Base-by-base conservation (phyloP, 2,888 invertebrate genomes). In the Troilus luridus region DNA sequence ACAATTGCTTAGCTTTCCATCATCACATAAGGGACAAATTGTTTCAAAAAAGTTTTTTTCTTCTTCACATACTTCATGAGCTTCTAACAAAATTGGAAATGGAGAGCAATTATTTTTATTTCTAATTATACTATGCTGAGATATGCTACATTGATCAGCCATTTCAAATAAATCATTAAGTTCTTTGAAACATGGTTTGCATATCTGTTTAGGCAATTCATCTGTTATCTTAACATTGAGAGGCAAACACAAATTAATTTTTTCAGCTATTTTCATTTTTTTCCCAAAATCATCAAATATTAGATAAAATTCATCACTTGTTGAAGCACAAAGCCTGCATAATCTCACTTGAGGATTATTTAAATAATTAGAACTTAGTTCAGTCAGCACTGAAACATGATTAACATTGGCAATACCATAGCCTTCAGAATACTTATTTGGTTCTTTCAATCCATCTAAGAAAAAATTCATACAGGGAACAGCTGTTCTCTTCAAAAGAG, bases 401-500 rank as follows among this genome's bases (percentile, higher is more conserved):
- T 56, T 85, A n/a, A 11, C 8, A 58, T n/a, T 56, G n/a, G n/a
- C 21, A 9, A 85, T 14, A 58, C 85, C 85, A 85, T 85, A 58
- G 85, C 85, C 85, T 85, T 85, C 85, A 85, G 56, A 85, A 85
- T 85, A 85, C 85, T 85, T 21, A 85, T 85, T 12, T 85, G 54
- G 54, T 85, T 85, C 85, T 85, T 58, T 85, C 21, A n/a, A 85
- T 85, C 56, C 56, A 56, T 85, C 85, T 21, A 85, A 12, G 56
- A 85, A 56, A 54, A 85, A 56, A 56, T 85, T 85, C 58, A 92
- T 91, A 64, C 92, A 92, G 14, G 93, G 93, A 27, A 93, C 93
- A 62, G 93, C 93, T 19, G 92, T 93, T 60, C 92, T 88, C 89
- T 93, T 93, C 19, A 93, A 91, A 56, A 93, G 88, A 10, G 92